Base-by-base conservation (phyloP, 1,140 invertebrate genomes). In the Drosophila funebris region DNA sequence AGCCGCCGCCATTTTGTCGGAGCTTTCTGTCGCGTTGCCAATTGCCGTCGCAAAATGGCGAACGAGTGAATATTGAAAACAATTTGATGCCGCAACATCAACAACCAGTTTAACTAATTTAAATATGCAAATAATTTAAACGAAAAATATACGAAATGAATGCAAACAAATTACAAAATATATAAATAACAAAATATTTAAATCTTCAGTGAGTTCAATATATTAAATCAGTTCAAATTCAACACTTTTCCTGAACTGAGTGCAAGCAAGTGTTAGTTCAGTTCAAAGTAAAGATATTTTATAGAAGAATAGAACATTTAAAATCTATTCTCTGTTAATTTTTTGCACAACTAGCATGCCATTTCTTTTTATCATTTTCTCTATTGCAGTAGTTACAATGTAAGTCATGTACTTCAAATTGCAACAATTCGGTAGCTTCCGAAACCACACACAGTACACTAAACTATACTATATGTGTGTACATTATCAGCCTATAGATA, bases 11-110 rank as follows among this genome's bases (percentile, higher is more conserved):
- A 75, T 75, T 75, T 75, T 73, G 71, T 69, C 43, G 66, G 3
- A 8, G 24, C 31, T 53, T 31, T 36, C 24, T 9, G 16, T 53
- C 63, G 67, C 61, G 31, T 69, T 73, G 63, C 63, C 71, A 70
- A 73, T 69, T 73, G 57, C 71, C 71, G 71, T 69, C 71, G 71
- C 71, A 73, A 73, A 73, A 73, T 73, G 71, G 71, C 71, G 71
- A 57, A 46, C 50, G 22, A 27, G 48, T 67, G 31, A 68, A 67
- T 52, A 6, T 33, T 63, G 29, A 24, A 36, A 46, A 24, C 14
- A 4, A 16, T 39, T 39, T 24, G n/a, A 33, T 24, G 9, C 9
- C 31, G 37, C 37, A 8, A 1, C 9, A 58, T 18, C 3, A 31
- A 31, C 11, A 53, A 53, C 4, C 1, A 53, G 57, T 48, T 46